These are phyloP conservation scores for Serrognathus titanus DNA, from an alignment of 2,888 invertebrate genomes.

Conservation along the genomic window DNA sequence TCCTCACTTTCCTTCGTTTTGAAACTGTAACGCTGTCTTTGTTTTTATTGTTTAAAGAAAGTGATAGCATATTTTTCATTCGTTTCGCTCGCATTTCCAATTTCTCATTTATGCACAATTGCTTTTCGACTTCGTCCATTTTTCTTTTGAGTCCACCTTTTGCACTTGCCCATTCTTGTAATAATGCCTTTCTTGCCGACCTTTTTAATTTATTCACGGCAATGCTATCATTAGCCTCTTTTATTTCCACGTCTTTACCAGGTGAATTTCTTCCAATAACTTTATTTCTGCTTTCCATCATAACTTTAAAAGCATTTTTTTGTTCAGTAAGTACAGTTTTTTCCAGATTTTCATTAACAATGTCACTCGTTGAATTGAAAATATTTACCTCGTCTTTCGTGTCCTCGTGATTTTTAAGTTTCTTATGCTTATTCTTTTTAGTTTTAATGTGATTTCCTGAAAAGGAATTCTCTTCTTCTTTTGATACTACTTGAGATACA, in stretches of 20 bases:
- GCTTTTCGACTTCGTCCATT: slow-evolving; percentile 56
- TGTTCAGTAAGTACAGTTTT: slow-evolving; percentile 4
- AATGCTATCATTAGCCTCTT: slow-evolving; percentile 40
- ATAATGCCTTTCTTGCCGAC: slow-evolving; percentile 51
- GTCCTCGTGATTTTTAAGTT: too few relatives aligned
- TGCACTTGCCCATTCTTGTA: slow-evolving; percentile 62
- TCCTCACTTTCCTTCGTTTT: slow-evolving; percentile 17
- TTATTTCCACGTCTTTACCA: slow-evolving; percentile 53
- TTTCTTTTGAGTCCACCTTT: slow-evolving; percentile 61
- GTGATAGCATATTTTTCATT: slow-evolving; percentile 49
- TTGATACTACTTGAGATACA: too few relatives aligned
- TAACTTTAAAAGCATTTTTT: slow-evolving; percentile 59
- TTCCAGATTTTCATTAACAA: background rate
- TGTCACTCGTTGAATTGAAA: too few relatives aligned
- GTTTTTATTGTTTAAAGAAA: slow-evolving; percentile 1
- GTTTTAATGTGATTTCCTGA: too few relatives aligned
- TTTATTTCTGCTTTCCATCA: slow-evolving; percentile 67
- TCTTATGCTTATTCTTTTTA: too few relatives aligned
- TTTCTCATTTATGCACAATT: slow-evolving; percentile 55
- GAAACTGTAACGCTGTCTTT: slow-evolving; percentile 12
- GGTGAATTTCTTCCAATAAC: slow-evolving; percentile 62
- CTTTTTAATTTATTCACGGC: slow-evolving; percentile 24
- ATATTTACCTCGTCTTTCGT: too few relatives aligned
- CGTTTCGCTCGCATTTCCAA: slow-evolving; percentile 60
- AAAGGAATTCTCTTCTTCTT: too few relatives aligned